Evolutionary conservation across 2,113 vertebrate species (phyloP).

Genomic region (Dendrocopos noguchii): DNA sequence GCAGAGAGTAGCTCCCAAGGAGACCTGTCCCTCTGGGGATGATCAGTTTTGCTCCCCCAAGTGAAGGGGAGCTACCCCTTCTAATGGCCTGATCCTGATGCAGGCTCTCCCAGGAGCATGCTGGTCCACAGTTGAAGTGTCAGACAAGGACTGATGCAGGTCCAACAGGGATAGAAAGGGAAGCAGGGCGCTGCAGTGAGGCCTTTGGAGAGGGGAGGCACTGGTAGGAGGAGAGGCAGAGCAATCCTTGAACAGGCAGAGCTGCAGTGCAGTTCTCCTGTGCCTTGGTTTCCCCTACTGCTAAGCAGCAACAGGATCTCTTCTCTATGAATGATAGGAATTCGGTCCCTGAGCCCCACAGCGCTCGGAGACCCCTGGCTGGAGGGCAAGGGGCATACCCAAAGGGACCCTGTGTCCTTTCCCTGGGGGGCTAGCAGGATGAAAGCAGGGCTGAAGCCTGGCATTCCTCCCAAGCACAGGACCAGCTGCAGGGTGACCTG

Average conservation of each 20-base stretch:
- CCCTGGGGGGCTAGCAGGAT: not conserved
- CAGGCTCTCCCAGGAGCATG: not conserved
- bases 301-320: not conserved
- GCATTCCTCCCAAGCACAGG: accelerated
- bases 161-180: not conserved
- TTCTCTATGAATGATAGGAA: not conserved
- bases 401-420: not conserved
- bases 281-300: not conserved
- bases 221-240: not conserved
- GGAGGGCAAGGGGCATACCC: accelerated
- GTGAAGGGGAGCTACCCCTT: not conserved
- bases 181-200: accelerated
- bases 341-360: not conserved
- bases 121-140: accelerated
- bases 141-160: not conserved
- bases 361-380: accelerated
- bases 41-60: not conserved
- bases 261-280: accelerated
- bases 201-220: not conserved
- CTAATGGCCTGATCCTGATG: not conserved
- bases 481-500: not conserved
- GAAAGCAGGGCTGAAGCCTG: not conserved
- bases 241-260: not conserved
- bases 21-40: accelerated
- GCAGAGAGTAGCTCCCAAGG: not conserved